Evolutionary conservation across 2,888 invertebrate species (phyloP), one percentile per base, ranked within the genome.

Genomic region (Anaspis maculata): DNA sequence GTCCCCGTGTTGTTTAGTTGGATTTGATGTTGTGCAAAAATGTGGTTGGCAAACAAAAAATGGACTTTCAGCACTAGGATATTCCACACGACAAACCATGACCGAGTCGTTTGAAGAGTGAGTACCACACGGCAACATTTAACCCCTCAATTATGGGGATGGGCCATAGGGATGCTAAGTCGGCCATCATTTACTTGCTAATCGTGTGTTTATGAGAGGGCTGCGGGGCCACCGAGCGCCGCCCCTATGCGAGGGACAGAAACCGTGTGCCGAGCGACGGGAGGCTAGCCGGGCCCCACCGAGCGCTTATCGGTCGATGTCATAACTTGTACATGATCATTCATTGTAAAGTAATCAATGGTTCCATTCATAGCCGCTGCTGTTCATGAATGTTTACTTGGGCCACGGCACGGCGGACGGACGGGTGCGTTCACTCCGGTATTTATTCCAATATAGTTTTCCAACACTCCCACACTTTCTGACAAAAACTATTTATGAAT

Each of bases 21-120:
- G 59, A 51, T 62, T 64, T 64, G 61, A 64, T 64, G 64, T 63
- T 59, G 61, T 60, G 56, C 56, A 58, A 64, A 62, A 61, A 64
- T 64, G 64, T 57, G 61, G 62, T 58, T 61, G 52, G 56, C 48
- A 58, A 55, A 54, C 56, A 58, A 76, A 77, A 77, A 76, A 80
- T 79, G 76, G 77, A 77, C 77, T 49, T 47, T 48, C 76, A 79
- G 75, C 77, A 81, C 77, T 85, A 83, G 79, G 76, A 77, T 79
- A 77, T 80, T 80, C 76, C 76, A 76, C 76, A 78, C 77, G 71
- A 79, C 80, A 73, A 83, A 85, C 73, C 84, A 87, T 86, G 86
- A 85, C 83, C 81, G 86, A 85, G 77, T 78, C 79, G 79, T 81
- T 79, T 81, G 86, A 87, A 77, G 83, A 84, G 86, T 87, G 74